phyloP scores from a whole-genome alignment of 2,888 invertebrate genomes.

The Scaptodrosophila latifasciaeformis region DNA sequence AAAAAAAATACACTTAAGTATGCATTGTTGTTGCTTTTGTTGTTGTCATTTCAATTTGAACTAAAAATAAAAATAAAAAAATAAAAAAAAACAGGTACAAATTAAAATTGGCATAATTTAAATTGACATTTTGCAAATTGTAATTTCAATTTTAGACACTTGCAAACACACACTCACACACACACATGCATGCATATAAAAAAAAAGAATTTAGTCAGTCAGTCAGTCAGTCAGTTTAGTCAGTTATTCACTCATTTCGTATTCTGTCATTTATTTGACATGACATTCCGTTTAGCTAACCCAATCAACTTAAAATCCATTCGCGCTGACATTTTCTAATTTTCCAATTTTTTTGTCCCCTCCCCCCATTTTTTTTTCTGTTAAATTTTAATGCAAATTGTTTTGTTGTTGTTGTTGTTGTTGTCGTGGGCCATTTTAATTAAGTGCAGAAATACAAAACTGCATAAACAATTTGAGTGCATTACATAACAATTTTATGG shows the following conservation, averaged over 20 bases:
- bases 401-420: background rate
- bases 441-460: slow-evolving; percentile 24
- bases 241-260: too few species aligned
- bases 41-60: too few species aligned
- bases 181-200: too few species aligned
- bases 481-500: slow-evolving; percentile 38
- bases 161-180: too few species aligned
- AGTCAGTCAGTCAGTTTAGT: too few species aligned
- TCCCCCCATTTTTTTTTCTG: background rate
- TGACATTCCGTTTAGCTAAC: too few species aligned
- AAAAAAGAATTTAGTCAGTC: too few species aligned
- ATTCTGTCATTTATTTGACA: too few species aligned
- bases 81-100: slow-evolving; percentile 1
- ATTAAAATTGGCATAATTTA: slow-evolving; percentile 43
- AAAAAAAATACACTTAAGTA: slow-evolving; percentile 16
- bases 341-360: too few species aligned
- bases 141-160: slow-evolving; percentile 37
- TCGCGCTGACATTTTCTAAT: too few species aligned
- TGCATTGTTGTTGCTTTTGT: background rate
- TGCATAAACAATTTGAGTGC: background rate
- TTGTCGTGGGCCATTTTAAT: slow-evolving; percentile 42
- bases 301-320: too few species aligned
- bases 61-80: too few species aligned
- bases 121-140: slow-evolving; percentile 53
- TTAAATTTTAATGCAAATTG: background rate